Conservation (phyloP, 2,113 vertebrate genomes). For the Anseranas semipalmata region DNA sequence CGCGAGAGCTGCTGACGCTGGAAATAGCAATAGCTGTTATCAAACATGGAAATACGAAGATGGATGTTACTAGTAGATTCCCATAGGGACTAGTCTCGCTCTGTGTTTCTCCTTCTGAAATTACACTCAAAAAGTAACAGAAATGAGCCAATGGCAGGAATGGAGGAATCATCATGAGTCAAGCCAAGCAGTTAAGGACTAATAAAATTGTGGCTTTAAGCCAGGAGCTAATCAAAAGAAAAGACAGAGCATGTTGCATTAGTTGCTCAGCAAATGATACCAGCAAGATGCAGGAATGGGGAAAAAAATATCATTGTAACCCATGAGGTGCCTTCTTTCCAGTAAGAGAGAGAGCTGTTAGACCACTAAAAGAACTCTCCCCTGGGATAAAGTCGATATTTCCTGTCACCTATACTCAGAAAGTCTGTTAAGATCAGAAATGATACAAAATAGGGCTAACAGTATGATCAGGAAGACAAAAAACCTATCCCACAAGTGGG, state of each 20-base stretch:
- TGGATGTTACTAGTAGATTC: neutral
- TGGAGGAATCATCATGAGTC: neutral
- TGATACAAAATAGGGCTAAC: neutral
- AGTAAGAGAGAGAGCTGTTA: neutral
- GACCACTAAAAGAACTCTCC: neutral
- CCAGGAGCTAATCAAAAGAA: neutral
- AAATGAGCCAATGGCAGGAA: neutral
- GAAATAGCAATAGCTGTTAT: neutral
- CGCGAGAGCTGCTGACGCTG: neutral
- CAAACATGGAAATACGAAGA: neutral
- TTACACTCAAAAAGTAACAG: neutral
- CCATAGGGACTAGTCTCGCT: neutral
- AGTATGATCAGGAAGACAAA: neutral
- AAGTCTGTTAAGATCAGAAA: neutral
- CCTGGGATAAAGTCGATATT: neutral
- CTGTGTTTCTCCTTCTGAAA: neutral
- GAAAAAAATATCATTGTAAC: neutral
- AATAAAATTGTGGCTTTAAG: neutral
- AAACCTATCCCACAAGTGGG: neutral
- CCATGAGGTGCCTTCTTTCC: neutral
- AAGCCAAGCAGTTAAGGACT: neutral
- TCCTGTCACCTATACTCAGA: neutral
- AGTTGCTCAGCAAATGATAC: neutral
- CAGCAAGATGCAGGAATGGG: neutral
- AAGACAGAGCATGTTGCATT: neutral